phyloP scores from a whole-genome alignment of 2,888 invertebrate genomes.

The Chaetogeoica ovagalla region DNA sequence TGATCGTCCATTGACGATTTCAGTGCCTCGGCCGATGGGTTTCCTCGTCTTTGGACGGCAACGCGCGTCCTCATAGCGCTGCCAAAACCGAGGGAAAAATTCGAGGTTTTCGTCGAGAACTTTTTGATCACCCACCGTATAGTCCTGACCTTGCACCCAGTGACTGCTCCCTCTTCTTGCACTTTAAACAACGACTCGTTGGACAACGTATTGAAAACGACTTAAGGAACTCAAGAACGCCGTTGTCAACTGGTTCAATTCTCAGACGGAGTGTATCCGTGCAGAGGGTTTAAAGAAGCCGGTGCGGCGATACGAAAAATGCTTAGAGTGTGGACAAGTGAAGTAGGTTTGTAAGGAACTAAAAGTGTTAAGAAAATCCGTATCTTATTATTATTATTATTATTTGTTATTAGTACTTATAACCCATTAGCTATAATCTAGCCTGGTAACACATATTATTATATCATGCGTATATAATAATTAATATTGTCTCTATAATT shows the following conservation, averaged over 20 bases:
- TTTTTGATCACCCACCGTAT: constrained; percentile 27
- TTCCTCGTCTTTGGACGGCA: background rate
- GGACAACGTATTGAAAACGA: constrained; percentile 36
- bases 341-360: no score
- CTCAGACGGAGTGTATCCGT: constrained; percentile 18
- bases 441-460: no score
- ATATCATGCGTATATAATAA: no score
- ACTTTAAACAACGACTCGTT: constrained; percentile 25
- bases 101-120: constrained; percentile 27
- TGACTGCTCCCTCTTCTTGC: constrained; percentile 38
- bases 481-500: no score
- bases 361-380: no score
- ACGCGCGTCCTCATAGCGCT: background rate
- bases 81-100: background rate
- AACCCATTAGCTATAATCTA: no score
- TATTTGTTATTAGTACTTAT: no score
- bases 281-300: background rate
- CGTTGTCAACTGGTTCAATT: constrained; percentile 33
- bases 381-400: no score
- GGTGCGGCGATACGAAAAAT: constrained; percentile 12
- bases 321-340: no score
- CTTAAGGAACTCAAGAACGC: constrained; percentile 13
- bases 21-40: constrained; percentile 10
- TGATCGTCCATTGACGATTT: constrained; percentile 3
- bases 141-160: constrained; percentile 42